A percentile compares a stretch with the other conserved stretches of the same genome.
Conservation (phyloP, 2,888 invertebrate genomes). For the Elmis aenea region DNA sequence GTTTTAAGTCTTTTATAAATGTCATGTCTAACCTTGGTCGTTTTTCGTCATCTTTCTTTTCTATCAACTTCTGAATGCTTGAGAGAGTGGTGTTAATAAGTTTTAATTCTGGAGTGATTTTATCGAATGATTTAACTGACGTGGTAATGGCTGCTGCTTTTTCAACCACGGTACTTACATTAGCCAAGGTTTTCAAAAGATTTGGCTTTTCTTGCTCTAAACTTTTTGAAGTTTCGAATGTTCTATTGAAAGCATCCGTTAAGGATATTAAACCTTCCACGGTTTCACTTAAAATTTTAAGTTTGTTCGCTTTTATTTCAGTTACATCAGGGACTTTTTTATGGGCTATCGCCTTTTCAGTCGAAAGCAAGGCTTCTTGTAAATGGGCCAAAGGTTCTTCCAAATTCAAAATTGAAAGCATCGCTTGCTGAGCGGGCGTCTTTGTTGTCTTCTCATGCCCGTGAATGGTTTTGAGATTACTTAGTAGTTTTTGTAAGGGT, state of each 20-base stretch:
- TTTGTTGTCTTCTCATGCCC: no score
- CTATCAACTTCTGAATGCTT: no score
- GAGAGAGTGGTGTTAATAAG: no score
- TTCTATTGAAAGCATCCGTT: no score
- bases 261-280: no score
- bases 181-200: not conserved
- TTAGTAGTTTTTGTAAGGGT: not conserved
- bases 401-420: not conserved
- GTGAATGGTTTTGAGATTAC: no score
- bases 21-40: not conserved
- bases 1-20: conserved; percentile 1
- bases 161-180: not conserved
- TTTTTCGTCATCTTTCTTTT: not conserved
- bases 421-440: no score
- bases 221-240: no score
- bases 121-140: not conserved
- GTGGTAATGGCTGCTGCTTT: not conserved
- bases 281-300: not conserved
- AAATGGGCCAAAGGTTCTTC: not conserved
- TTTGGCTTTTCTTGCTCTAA: no score
- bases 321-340: not conserved
- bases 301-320: not conserved
- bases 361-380: not conserved
- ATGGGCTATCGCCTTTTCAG: not conserved
- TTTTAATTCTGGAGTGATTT: no score